A percentile compares a stretch with the other conserved stretches of the same genome.
Evolutionary conservation across 2,888 invertebrate species (phyloP).

Genomic region (Cantharis rufa): DNA sequence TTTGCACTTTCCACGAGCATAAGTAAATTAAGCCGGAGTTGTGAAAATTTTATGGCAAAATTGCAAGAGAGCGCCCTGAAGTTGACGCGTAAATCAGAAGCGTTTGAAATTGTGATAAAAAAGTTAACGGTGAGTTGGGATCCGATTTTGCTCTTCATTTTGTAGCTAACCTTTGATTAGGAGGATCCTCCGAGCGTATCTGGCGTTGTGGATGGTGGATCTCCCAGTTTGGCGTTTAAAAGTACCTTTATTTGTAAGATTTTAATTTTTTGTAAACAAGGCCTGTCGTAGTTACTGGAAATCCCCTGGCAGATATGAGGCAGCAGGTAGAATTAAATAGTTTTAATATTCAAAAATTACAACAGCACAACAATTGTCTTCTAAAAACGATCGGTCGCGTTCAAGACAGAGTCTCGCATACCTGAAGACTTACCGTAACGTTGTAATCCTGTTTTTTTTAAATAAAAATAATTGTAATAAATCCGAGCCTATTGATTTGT

Average conservation of each 20-base stretch:
- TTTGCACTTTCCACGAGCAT: neutral
- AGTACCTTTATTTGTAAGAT: neutral
- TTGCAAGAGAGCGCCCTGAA: neutral
- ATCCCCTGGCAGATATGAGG: constrained; percentile 36
- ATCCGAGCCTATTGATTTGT: neutral
- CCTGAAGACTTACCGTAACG: neutral
- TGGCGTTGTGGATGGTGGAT: neutral
- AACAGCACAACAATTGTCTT: constrained; percentile 30
- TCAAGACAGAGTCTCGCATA: constrained; percentile 2
- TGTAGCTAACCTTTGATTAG: neutral
- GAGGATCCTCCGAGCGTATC: too few species aligned
- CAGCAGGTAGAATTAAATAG: constrained; percentile 34
- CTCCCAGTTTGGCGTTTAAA: neutral
- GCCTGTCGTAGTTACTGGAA: constrained; percentile 21
- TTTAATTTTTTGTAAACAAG: neutral
- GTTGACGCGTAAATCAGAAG: neutral
- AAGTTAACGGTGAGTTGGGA: neutral
- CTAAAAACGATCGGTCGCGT: constrained; percentile 17
- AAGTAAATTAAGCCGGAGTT: neutral
- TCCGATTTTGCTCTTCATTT: neutral
- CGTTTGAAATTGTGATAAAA: constrained; percentile 5
- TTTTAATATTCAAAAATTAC: constrained; percentile 26
- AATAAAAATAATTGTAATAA: neutral
- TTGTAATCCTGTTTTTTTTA: neutral
- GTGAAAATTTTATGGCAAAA: neutral